Conservation (phyloP, 2,888 invertebrate species). For the Fabriciana adippe region DNA sequence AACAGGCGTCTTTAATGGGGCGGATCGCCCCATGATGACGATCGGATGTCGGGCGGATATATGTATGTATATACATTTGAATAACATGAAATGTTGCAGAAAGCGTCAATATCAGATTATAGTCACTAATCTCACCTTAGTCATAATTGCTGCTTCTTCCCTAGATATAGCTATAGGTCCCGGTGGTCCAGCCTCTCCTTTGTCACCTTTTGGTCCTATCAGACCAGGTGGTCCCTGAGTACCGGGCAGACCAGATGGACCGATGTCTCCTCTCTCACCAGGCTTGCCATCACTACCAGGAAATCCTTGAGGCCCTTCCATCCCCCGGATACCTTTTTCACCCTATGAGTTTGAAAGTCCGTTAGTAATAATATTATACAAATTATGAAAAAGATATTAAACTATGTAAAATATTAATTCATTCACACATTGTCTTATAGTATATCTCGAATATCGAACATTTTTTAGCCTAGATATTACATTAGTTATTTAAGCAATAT, state of each 20-base stretch:
- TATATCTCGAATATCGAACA: no score
- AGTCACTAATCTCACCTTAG: conserved; percentile 63
- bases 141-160: conserved; percentile 83
- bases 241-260: conserved; percentile 86
- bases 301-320: conserved; percentile 85
- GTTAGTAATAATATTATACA: not conserved
- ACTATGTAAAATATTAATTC: conserved; percentile 8
- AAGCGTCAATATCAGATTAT: no score
- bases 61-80: no score
- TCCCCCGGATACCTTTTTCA: conserved; percentile 86
- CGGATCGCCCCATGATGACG: no score
- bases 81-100: no score
- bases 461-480: no score
- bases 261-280: conserved; percentile 87
- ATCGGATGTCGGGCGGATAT: no score
- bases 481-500: no score
- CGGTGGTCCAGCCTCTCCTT: conserved; percentile 87
- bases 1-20: no score
- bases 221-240: conserved; percentile 86
- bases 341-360: conserved; percentile 57
- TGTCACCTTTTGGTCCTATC: conserved; percentile 86
- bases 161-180: conserved; percentile 84
- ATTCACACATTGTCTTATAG: no score
- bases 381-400: not conserved
- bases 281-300: conserved; percentile 85